Evolutionary conservation across 2,888 invertebrate species (phyloP), one percentile per base, ranked within the genome.

Genomic region (Tachina fera): DNA sequence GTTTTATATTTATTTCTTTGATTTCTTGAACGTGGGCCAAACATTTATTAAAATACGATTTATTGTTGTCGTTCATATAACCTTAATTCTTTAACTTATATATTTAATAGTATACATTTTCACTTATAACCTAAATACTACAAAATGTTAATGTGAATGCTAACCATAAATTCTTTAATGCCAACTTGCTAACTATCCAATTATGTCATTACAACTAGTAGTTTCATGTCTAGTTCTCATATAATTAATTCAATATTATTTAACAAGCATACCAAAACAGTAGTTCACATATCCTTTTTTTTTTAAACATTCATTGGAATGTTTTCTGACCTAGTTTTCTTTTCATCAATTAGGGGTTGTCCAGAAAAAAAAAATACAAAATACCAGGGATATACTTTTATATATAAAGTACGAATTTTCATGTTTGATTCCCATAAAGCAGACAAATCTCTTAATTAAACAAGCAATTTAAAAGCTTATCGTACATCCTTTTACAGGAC

Each of bases 261-360:
- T n/a, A 39, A 47, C 14, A 11, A 9, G 3, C 45, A 56, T 53
- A 56, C 13, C n/a, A 31, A 47, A 77, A 67, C 19, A 77, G 39
- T 39, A 41, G 58, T 56, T 31, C 67, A 58, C 11, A 60, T 68
- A 56, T 77, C 76, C 76, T 68, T 77, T 77, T 47, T 77, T 47
- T 39, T 14, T 8, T 43, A 11, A 43, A 43, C 13, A 22, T 5
- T 19, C 11, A 22, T 47, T 22, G 10, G 45, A 14, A 53, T 56
- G 19, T 56, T 14, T 71, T 43, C 16, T 60, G 22, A 72, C 60
- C 60, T 53, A 71, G 19, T 45, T 71, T 71, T 43, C n/a, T n/a
- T 58, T 58, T 10, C 13, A 61, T 8, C 39, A 41, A 41, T 9
- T 60, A 60, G 39, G 39, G n/a, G 43, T 43, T 9, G 11, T 11